phyloP scores from a whole-genome alignment of 1,140 invertebrate genomes.

The Parasteatoda tepidariorum region DNA sequence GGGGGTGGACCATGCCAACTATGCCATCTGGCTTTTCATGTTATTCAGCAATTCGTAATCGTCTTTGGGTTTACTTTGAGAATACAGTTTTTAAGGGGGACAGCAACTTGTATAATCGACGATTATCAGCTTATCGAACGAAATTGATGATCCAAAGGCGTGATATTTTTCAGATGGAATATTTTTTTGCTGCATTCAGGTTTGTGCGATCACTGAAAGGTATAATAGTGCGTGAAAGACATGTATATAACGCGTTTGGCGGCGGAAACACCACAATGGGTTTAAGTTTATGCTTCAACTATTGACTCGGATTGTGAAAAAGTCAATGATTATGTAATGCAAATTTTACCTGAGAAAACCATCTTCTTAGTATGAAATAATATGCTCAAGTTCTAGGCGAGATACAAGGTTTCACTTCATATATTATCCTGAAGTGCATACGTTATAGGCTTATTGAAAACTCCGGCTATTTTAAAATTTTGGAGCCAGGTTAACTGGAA shows the following conservation, averaged over 20 bases:
- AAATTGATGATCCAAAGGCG: conserved; percentile 4
- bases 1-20: no score
- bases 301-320: conserved; percentile 20
- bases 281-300: conserved; percentile 8
- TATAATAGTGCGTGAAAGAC: neutral
- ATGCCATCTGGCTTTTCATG: conserved; percentile 24
- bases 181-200: neutral
- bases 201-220: neutral
- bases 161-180: neutral
- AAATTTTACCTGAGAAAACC: neutral
- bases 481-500: no score
- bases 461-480: no score
- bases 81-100: neutral
- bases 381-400: no score
- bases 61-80: neutral
- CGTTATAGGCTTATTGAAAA: no score
- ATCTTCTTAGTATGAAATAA: no score
- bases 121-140: conserved; percentile 3
- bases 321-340: conserved; percentile 34
- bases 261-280: neutral
- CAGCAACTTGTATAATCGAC: neutral
- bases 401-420: no score
- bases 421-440: no score
- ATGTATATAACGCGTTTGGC: neutral
- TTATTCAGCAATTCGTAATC: conserved; percentile 39